A percentile compares a stretch with the other conserved stretches of the same genome.
Conservation (phyloP, 1,140 invertebrate genomes). For the Coptotermes formosanus region DNA sequence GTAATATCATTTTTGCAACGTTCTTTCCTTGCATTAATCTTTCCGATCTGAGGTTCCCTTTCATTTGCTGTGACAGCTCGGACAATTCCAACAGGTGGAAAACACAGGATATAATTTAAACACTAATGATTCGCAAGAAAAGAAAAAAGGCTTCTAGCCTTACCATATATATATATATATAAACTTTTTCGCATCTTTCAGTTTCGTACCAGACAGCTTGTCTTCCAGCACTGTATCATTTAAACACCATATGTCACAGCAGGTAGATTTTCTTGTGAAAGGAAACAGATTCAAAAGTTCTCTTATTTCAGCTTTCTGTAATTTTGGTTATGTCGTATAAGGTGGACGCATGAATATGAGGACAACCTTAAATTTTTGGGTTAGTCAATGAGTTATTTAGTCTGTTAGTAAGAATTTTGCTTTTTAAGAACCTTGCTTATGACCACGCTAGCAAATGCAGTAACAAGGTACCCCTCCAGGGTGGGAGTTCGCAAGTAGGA, state of each 20-base stretch:
- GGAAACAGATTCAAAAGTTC: neutral
- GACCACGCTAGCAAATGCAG: too few species aligned
- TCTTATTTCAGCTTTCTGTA: neutral
- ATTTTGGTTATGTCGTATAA: neutral
- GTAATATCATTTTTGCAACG: slow-evolving; percentile 1
- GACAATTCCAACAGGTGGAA: neutral
- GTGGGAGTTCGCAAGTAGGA: too few species aligned
- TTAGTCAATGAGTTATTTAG: too few species aligned
- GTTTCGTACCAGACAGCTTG: neutral
- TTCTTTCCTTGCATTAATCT: slow-evolving; percentile 7
- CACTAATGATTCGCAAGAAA: neutral
- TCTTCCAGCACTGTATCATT: neutral
- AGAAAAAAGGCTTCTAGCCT: neutral
- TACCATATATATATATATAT: neutral
- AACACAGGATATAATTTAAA: slow-evolving; percentile 17
- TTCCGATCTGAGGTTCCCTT: neutral
- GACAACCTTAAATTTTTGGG: too few species aligned
- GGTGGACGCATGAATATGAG: neutral
- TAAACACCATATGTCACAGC: neutral
- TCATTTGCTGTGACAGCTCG: neutral
- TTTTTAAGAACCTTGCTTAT: too few species aligned
- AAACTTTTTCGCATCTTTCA: neutral
- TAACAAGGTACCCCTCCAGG: too few species aligned
- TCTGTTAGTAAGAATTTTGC: too few species aligned
- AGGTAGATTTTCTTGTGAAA: neutral